Percentiles rank a stretch among this genome's conserved stretches.
phyloP scores from a whole-genome alignment of 2,113 vertebrate species.

The Ardeotis arabs region DNA sequence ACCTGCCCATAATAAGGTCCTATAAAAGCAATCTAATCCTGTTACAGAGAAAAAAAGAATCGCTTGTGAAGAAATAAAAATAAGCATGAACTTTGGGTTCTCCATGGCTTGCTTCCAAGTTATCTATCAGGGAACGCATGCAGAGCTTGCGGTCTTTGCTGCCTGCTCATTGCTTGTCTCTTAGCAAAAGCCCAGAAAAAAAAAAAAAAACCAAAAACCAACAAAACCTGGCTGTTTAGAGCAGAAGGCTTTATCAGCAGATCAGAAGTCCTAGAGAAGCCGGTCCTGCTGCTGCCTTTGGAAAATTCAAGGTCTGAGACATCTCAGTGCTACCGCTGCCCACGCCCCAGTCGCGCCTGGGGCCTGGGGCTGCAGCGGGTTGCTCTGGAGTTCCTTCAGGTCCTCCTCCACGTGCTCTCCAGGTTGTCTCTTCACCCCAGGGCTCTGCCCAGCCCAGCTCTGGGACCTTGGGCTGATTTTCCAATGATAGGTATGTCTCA shows the following conservation, averaged over 20 bases:
- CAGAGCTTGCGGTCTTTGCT: not conserved
- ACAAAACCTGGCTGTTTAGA: not conserved
- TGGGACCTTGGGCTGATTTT: not conserved
- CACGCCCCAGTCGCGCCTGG: not conserved
- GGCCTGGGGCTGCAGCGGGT: not conserved
- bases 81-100: not conserved
- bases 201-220: not conserved
- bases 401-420: not conserved
- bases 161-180: not conserved
- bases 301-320: constrained; percentile 19
- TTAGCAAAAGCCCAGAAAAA: not conserved
- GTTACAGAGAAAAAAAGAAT: not conserved
- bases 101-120: not conserved
- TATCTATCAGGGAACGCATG: not conserved
- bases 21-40: not conserved
- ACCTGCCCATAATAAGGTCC: not conserved
- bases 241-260: not conserved
- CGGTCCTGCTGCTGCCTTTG: not conserved
- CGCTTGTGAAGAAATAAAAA: not conserved
- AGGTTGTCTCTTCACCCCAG: not conserved
- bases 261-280: not conserved
- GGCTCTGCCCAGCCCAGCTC: not conserved
- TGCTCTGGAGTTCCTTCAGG: not conserved
- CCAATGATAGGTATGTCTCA: not conserved
- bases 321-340: not conserved